Evolutionary conservation across 2,113 vertebrate species (phyloP), one percentile per base, ranked within the genome.

Genomic region (Aythya baeri): DNA sequence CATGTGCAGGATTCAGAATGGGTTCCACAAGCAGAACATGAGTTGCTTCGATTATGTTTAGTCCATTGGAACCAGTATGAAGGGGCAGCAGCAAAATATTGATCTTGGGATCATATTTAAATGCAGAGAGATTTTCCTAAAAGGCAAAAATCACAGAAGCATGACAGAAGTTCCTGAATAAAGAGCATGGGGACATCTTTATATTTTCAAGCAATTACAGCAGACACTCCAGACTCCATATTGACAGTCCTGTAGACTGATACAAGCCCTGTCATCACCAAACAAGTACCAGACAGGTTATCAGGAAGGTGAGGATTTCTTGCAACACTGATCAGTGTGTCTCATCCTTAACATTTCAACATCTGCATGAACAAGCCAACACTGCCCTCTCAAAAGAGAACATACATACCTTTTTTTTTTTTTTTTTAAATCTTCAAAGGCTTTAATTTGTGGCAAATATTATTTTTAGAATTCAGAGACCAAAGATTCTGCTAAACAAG

Each of bases 21-120:
- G 99, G 99, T 93, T 99, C 99, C 57, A 99, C 99, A 67, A 99
- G 96, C 74, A 99, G 96, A 72, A 99, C 99, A 0, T 99, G 99
- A 32, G 99, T 99, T 10, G 99, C 99, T 96, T 99, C 99, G 0
- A 99, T 99, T 95, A 99, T 99, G 94, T 99, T 99, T 57, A 99
- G 97, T 57, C 99, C 99, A 67, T 99, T 99, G 90, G 99, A 99
- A 84, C 99, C 99, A 17, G 99, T 99, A 97, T 99, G 99, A 85
- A 99, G 98, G 44, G 99, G 99, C 65, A 99, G 98, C 93, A 99
- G 98, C 92, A 99, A 98, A 94, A 99, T 99, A 97, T 99, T 99
- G 97, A 99, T 99, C 91, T 99, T 98, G 38, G 99, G 98, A 94
- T 99, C 98, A 0, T 99, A 98, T 95, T 99, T 99, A 98, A 99